Base-by-base conservation (phyloP, 2,888 invertebrate species). In the Orchesella flavescens region DNA sequence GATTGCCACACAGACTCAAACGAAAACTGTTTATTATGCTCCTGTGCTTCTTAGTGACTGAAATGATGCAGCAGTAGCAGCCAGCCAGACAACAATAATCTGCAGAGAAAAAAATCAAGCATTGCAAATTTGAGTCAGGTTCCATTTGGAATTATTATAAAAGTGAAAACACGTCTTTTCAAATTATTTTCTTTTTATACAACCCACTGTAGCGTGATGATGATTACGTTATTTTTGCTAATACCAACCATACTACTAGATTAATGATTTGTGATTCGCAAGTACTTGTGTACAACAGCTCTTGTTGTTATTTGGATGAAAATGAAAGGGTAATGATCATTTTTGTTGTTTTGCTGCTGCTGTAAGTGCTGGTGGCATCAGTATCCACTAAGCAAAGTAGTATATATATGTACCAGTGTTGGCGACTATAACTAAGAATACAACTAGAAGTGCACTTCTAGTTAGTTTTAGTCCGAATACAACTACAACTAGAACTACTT, bases 111-210 rank as follows among this genome's bases (percentile, higher is more conserved):
- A 57, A 57, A 57, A 57, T 55, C 23, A 69, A 71, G 59, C 73
- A 73, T 73, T 61, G 24, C 73, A 73, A 73, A 73, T 73, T 71
- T 61, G 44, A 61, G 73, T 44, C 61, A 73, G 73, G 73, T 44
- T 59, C 44, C 43, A 66, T 66, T 44, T 34, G 44, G 23, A 66
- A 43, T 44, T 43, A 44, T 66, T 19, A n/a, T 43, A 66, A 66
- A 66, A 66, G 44, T 66, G 43, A 66, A 66, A 66, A 66, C 21
- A 17, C 24, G 53, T n/a, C n/a, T 53, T 53, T 13, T 13, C 1
- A 57, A 57, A 57, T 57, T 57, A 57, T 57, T 34, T 19, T 57
- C 57, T 57, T 57, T 57, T 19, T 57, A 19, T 57, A 19, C 19
- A 19, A 19, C 19, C 57, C 57, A 19, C 19, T 19, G 3, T 57